phyloP scores from a whole-genome alignment of 2,888 invertebrate species.

The Tipula unca region DNA sequence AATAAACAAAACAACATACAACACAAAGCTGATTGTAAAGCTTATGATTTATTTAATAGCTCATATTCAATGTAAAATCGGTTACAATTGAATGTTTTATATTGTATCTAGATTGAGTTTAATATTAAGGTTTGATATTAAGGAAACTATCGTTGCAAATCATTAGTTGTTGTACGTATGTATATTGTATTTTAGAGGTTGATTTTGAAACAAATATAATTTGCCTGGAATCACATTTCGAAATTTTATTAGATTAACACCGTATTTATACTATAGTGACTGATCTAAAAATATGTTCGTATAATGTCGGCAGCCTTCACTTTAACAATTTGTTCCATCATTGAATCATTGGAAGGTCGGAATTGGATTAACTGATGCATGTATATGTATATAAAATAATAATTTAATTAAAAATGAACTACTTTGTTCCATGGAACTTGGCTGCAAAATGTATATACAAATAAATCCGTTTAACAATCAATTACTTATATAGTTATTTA shows the following conservation, averaged over 20 bases:
- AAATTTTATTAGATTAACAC: neutral
- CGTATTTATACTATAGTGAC: neutral
- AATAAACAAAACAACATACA: neutral
- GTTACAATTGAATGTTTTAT: neutral
- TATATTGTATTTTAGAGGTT: neutral
- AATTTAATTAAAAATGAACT: neutral
- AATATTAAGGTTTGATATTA: too few species aligned
- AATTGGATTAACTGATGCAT: neutral
- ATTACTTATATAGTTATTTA: neutral
- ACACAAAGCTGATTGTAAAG: neutral
- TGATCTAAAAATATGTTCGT: neutral
- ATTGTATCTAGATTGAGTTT: neutral
- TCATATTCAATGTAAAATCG: neutral
- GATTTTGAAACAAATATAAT: neutral
- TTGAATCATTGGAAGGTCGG: neutral
- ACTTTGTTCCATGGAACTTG: neutral
- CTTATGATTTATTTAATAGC: neutral
- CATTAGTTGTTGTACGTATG: neutral
- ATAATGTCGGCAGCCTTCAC: neutral
- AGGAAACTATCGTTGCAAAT: neutral
- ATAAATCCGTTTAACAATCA: neutral
- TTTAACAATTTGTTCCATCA: neutral
- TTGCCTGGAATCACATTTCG: neutral
- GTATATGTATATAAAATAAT: neutral
- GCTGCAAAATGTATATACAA: neutral